Percentiles rank a stretch among this genome's conserved stretches.
Evolutionary conservation across 2,113 vertebrate genomes (phyloP).

Genomic region (cat (Felis catus)): DNA sequence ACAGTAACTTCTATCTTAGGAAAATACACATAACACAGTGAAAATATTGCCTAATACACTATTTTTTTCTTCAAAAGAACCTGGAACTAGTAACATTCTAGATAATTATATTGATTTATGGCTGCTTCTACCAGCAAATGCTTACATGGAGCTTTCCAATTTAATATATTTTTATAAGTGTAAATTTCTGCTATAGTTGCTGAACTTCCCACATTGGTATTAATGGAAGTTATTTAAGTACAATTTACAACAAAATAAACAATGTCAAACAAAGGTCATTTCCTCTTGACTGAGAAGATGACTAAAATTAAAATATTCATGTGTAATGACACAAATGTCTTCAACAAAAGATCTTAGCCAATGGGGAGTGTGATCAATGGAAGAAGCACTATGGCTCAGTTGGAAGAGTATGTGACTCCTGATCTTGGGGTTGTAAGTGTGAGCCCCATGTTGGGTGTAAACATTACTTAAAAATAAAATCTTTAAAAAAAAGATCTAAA

Average conservation of each 20-base stretch:
- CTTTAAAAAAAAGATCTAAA: neutral
- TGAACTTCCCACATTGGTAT: neutral
- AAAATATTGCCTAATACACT: neutral
- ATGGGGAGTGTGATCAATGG: neutral
- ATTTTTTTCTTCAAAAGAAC: neutral
- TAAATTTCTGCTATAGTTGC: conserved; percentile 44
- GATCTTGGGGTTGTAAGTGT: neutral
- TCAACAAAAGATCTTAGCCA: neutral
- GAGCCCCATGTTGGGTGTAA: neutral
- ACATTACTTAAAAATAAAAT: neutral
- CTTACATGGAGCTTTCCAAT: neutral
- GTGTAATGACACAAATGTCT: neutral
- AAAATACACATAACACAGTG: neutral
- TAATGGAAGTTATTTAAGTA: conserved; percentile 25
- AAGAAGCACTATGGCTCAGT: neutral
- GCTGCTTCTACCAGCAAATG: neutral
- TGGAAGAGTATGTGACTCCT: neutral
- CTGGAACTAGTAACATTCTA: neutral
- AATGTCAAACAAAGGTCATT: conserved; percentile 19
- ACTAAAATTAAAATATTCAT: conserved; percentile 23
- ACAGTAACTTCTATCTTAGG: neutral
- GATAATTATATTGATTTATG: conserved; percentile 52
- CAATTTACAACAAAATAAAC: neutral
- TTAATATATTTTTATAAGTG: neutral
- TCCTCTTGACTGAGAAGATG: neutral